These are phyloP conservation scores for Drosophila lacicola DNA, from an alignment of 2,888 invertebrate genomes.

Conservation along the genomic window DNA sequence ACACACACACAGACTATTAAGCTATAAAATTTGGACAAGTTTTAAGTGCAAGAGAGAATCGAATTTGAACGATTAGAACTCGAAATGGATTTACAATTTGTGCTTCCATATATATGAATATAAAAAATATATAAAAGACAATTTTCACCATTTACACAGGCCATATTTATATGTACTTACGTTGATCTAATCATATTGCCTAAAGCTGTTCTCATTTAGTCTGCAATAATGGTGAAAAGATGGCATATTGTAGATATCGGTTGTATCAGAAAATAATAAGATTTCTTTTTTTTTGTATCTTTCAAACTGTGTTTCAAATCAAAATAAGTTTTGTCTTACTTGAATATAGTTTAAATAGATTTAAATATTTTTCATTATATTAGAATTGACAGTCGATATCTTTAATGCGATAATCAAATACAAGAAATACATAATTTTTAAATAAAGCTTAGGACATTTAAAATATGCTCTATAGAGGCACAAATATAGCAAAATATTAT, in stretches of 20 bases:
- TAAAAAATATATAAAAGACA: slow-evolving; percentile 4
- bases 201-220: slow-evolving; percentile 52
- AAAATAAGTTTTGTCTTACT: neutral
- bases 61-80: slow-evolving; percentile 17
- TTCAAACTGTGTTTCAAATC: neutral
- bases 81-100: slow-evolving; percentile 43
- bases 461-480: slow-evolving; percentile 21
- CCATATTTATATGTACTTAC: slow-evolving; percentile 53
- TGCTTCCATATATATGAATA: slow-evolving; percentile 18
- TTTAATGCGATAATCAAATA: slow-evolving; percentile 11
- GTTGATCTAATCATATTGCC: slow-evolving; percentile 64
- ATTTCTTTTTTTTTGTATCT: slow-evolving; percentile 9
- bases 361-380: neutral
- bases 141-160: slow-evolving; percentile 56
- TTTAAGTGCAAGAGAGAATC: slow-evolving; percentile 18
- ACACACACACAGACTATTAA: neutral
- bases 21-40: slow-evolving; percentile 45
- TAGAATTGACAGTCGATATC: slow-evolving; percentile 23
- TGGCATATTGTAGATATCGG: slow-evolving; percentile 36
- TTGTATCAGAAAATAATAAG: slow-evolving; percentile 11
- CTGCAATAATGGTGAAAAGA: slow-evolving; percentile 59
- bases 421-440: slow-evolving; percentile 8
- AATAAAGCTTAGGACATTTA: slow-evolving; percentile 27
- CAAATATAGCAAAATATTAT: slow-evolving; percentile 17
- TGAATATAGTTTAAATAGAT: neutral